Base-by-base conservation (phyloP, 2,888 invertebrate species). In the Ophion slaviceki region DNA sequence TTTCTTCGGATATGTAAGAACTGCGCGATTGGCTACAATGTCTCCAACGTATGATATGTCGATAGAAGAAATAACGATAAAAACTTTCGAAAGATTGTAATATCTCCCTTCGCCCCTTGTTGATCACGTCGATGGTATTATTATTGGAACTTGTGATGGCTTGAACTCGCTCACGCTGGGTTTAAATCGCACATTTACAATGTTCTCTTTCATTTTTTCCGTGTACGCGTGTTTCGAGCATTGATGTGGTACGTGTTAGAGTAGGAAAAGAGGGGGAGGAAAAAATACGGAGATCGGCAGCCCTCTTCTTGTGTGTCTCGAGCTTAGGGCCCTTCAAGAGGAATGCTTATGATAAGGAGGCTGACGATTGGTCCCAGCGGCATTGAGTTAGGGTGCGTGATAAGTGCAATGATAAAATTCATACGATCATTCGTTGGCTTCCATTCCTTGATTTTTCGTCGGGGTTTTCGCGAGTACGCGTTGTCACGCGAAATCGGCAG, bases 331-430 rank as follows among this genome's bases (percentile, higher is more conserved):
- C 20, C 24, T 11, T 47, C 70, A 24, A 62, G 77, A 80, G 78
- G 74, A 83, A 76, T 80, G 80, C 80, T 80, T 86, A 86, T 83
- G 88, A 85, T 82, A 87, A 82, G 90, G 89, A 90, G 90, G 89
- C 90, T 88, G 90, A 89, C 91, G 92, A 92, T 93, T 93, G 93
- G 93, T 93, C 93, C 93, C 93, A 92, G 91, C 90, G 91, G 91
- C 91, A 80, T 86, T 86, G 80, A 86, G 91, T 92, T 88, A 92
- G 91, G 91, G 90, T 91, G 92, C 89, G 90, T 88, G 86, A 87
- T 82, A 84, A 80, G 85, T 87, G 82, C 84, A 84, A 86, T 86
- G 86, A 88, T 89, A 87, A 89, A 84, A 87, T 86, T 83, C 85
- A 78, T 80, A 64, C 24, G 62, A 59, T 84, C 24, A 71, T 75